phyloP scores from a whole-genome alignment of 2,797 vertebrate genomes.

The Margarornis squamiger region DNA sequence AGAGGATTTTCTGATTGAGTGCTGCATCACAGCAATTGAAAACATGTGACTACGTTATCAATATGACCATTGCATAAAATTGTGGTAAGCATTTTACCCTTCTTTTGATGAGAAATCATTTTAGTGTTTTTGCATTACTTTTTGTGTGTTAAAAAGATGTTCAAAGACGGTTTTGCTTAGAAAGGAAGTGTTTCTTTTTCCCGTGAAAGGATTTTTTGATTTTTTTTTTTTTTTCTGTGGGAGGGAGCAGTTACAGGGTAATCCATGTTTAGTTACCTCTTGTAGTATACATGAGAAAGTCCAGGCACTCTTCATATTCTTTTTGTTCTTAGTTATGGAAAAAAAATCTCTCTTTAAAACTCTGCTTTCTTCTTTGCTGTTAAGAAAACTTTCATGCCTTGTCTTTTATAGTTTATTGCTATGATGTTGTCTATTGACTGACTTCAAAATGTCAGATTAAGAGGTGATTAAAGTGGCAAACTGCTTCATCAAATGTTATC shows the following conservation, averaged over 20 bases:
- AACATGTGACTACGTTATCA: background rate
- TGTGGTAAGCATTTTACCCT: background rate
- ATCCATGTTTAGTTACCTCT: background rate
- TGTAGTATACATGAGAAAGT: background rate
- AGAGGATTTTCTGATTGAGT: background rate
- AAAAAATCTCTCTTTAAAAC: background rate
- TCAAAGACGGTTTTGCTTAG: background rate
- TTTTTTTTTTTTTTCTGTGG: background rate
- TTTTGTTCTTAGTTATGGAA: background rate
- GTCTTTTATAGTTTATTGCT: background rate
- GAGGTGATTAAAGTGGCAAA: background rate
- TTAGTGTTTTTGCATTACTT: background rate
- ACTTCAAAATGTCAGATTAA: background rate
- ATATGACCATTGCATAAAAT: background rate
- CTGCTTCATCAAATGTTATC: background rate
- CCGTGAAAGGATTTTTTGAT: background rate
- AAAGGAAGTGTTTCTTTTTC: background rate
- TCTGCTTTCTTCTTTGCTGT: background rate
- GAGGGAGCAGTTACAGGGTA: background rate
- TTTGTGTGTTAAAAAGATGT: background rate
- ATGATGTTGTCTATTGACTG: background rate
- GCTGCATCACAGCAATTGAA: background rate
- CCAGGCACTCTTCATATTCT: background rate
- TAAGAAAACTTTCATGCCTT: background rate
- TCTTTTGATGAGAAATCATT: background rate